Base-by-base conservation (phyloP, 2,797 vertebrate species). In the Enteromius thamalakanensis region DNA sequence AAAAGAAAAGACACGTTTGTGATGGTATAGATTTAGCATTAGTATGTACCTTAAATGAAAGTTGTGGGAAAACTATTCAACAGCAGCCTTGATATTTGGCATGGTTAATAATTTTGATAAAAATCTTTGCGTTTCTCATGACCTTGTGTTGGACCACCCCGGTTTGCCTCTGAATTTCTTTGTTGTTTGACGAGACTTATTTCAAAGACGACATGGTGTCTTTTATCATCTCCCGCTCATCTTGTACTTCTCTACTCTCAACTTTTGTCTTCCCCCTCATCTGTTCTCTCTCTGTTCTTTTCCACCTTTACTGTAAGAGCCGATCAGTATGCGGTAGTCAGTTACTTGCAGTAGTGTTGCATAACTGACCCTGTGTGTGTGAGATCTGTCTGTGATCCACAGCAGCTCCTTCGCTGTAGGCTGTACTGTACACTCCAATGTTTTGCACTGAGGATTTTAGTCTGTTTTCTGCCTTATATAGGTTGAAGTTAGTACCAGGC, bases 291-390 rank as follows among this genome's bases (percentile, higher is more conserved):
- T 19, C 42, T 45, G 37, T 42, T 76, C n/a, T 72, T 62, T 14
- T 58, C 29, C 60, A 21, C 47, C 32, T 67, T 76, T 49, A 17
- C 49, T 29, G 86, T 37, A 86, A 87, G 81, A 82, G 86, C 94
- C 96, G 90, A 95, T 97, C 93, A 93, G 94, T 96, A 96, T 97
- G 96, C 95, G 84, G 87, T 91, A 91, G 92, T 93, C 92, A 94
- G 92, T 92, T 94, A 94, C 94, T 95, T 96, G 94, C 95, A 95
- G 94, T 91, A 86, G 90, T 91, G 91, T 97, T 97, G 93, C 92
- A 88, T 97, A 97, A 97, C 95, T 91, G 94, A 95, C 94, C 93
- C 95, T 45, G 77, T 96, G 94, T 91, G 42, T 45, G 91, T 87
- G 87, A 84, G 87, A 90, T 75, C 49, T 64, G n/a, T 81, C 67